Conservation (phyloP, 2,113 vertebrate genomes). For the Ageneiosus marmoratus region DNA sequence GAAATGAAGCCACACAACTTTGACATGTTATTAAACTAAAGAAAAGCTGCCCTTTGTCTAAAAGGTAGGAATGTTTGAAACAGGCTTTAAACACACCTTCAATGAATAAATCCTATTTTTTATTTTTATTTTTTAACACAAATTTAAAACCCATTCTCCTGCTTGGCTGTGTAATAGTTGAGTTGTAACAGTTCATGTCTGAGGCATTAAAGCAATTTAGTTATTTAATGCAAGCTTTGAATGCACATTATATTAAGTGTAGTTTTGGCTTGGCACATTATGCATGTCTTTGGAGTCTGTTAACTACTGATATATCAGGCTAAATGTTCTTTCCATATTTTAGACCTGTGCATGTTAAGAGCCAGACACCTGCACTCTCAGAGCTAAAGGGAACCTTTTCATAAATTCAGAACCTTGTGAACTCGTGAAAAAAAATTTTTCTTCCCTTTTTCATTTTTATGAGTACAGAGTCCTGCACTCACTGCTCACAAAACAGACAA, state of each 20-base stretch:
- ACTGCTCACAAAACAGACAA: slow-evolving; percentile 30
- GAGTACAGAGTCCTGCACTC: slow-evolving; percentile 14
- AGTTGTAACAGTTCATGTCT: not conserved
- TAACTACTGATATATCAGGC: not conserved
- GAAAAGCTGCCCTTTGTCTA: not conserved
- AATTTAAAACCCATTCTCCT: no score
- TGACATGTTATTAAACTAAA: not conserved
- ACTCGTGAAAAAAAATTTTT: slow-evolving; percentile 6
- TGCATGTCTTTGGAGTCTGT: slow-evolving; percentile 9
- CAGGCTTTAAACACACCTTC: not conserved
- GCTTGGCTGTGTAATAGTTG: not conserved
- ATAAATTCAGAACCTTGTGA: slow-evolving; percentile 9
- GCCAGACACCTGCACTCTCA: slow-evolving; percentile 18
- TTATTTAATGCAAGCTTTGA: not conserved
- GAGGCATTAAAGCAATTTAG: not conserved
- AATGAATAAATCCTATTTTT: not conserved
- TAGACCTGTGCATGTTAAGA: not conserved
- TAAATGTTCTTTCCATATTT: slow-evolving; percentile 20
- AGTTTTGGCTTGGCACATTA: not conserved
- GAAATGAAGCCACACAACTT: slow-evolving; percentile 15
- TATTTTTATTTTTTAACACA: not conserved
- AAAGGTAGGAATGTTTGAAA: not conserved
- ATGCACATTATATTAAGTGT: not conserved
- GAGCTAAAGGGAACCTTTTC: slow-evolving; percentile 11
- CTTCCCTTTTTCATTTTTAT: slow-evolving; percentile 31